Conservation (phyloP, 2,888 invertebrate species). For the Drosophila neonasuta region DNA sequence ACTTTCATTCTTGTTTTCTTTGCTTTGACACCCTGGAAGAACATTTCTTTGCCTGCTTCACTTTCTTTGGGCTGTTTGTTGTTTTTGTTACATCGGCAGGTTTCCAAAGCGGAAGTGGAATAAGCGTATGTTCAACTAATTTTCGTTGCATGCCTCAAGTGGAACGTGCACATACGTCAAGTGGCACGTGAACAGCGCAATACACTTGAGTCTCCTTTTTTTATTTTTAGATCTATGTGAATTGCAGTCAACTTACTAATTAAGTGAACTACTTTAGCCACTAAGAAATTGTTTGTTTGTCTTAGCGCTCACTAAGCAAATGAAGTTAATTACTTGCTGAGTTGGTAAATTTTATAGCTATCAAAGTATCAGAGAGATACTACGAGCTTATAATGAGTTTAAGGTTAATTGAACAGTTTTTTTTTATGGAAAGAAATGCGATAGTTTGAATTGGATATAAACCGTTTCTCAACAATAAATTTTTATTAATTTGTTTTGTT, state of each 20-base stretch:
- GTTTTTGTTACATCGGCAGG: not conserved
- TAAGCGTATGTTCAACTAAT: not conserved
- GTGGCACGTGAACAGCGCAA: not conserved
- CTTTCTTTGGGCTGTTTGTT: not conserved
- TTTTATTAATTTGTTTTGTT: slow-evolving; percentile 22
- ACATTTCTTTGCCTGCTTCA: not conserved
- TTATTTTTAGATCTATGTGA: not conserved
- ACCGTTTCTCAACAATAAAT: slow-evolving; percentile 38
- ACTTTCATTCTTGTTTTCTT: too few species aligned
- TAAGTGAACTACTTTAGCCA: not conserved
- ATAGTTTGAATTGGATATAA: slow-evolving; percentile 13
- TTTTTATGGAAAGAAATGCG: not conserved
- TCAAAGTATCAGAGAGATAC: too few species aligned
- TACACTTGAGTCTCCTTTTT: not conserved
- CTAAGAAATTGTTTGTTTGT: not conserved
- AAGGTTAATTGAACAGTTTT: too few species aligned
- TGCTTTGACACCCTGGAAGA: not conserved
- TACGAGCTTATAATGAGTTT: too few species aligned
- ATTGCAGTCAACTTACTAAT: not conserved
- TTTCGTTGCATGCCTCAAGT: not conserved
- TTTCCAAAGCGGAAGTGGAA: slow-evolving; percentile 6
- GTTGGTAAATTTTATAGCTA: not conserved
- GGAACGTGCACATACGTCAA: slow-evolving; percentile 1
- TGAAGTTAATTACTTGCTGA: not conserved
- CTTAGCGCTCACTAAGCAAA: not conserved